phyloP scores from a whole-genome alignment of 1,140 invertebrate species.

The Oedothorax gibbosus region DNA sequence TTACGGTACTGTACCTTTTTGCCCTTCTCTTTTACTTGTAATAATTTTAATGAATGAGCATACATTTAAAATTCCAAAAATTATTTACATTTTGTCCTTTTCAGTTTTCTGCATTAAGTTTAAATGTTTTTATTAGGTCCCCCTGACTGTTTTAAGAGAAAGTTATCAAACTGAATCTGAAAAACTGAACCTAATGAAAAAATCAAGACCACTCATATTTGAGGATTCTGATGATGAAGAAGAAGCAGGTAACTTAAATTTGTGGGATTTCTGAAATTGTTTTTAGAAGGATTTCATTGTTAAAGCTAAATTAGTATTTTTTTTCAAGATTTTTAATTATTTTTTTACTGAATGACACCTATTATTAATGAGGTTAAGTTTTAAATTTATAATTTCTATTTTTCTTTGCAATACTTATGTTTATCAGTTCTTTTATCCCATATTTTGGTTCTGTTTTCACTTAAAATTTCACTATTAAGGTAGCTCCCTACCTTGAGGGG shows the following conservation, averaged over 20 bases:
- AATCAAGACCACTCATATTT: slow-evolving; percentile 32
- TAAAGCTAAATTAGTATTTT: background rate
- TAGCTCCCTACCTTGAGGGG: too few relatives aligned
- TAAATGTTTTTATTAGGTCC: slow-evolving; percentile 66
- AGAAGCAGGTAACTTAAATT: background rate
- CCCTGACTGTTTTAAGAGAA: slow-evolving; percentile 73
- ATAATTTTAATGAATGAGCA: too few relatives aligned
- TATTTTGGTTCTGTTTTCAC: too few relatives aligned
- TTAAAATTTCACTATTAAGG: too few relatives aligned
- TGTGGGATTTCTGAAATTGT: slow-evolving; percentile 58
- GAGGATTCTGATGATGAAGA: slow-evolving; percentile 40
- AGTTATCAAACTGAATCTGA: slow-evolving; percentile 73
- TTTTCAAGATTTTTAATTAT: background rate
- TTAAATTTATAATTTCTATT: background rate
- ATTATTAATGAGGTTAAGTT: background rate
- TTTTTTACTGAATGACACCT: background rate
- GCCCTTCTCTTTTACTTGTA: too few relatives aligned
- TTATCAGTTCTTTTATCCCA: too few relatives aligned
- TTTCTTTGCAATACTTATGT: background rate
- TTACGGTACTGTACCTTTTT: too few relatives aligned
- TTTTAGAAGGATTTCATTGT: background rate
- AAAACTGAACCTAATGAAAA: slow-evolving; percentile 73
- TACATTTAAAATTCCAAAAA: too few relatives aligned
- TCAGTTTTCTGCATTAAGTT: background rate
- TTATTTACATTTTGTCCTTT: too few relatives aligned